phyloP scores from a whole-genome alignment of 2,888 invertebrate genomes.

The Dromius quadrimaculatus region DNA sequence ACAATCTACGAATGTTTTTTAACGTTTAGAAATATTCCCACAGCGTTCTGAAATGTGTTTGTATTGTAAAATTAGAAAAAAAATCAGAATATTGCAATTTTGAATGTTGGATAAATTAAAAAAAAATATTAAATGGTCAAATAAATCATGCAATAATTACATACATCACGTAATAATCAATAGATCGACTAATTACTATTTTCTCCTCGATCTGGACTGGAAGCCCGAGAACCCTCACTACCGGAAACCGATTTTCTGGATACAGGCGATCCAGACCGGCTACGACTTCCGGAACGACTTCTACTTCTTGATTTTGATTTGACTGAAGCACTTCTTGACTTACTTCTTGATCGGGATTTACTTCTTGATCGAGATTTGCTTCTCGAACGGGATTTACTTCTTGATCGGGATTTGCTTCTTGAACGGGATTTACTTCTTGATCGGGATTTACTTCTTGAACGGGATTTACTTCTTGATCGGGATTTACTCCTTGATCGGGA shows the following conservation, averaged over 20 bases:
- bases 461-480: conserved; percentile 58
- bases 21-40: too few species aligned
- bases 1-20: too few species aligned
- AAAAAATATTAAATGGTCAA: too few species aligned
- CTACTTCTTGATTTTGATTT: conserved; percentile 60
- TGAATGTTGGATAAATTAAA: too few species aligned
- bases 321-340: conserved; percentile 60
- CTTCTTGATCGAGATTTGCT: conserved; percentile 66
- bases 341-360: conserved; percentile 60
- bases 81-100: too few species aligned
- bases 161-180: conserved; percentile 4
- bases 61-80: too few species aligned
- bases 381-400: conserved; percentile 53
- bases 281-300: conserved; percentile 65
- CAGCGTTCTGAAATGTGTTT: too few species aligned
- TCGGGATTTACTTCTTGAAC: conserved; percentile 58
- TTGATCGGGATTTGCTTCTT: conserved; percentile 59
- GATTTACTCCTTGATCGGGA: conserved; percentile 66
- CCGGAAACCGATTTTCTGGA: conserved; percentile 61
- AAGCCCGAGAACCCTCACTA: conserved; percentile 57
- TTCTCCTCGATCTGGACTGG: conserved; percentile 52
- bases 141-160: conserved; percentile 17
- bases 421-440: conserved; percentile 58
- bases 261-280: conserved; percentile 65
- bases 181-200: conserved; percentile 26